These are phyloP conservation scores for Pentamera pediparva DNA, from an alignment of 53 echinoderm and acorn worm species.

Conservation along the genomic window DNA sequence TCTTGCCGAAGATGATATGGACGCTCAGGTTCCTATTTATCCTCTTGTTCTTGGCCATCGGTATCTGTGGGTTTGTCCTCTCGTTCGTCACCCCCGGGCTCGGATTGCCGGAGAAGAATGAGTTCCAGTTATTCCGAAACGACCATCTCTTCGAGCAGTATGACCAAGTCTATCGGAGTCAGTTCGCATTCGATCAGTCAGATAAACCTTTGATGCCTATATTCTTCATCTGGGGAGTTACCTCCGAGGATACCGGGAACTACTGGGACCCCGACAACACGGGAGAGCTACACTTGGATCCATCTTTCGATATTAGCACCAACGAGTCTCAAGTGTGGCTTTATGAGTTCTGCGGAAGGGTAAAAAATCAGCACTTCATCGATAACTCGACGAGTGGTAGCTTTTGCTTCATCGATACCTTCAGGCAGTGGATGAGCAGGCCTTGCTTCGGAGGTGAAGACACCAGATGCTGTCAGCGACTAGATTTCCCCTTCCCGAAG, in stretches of 20 bases:
- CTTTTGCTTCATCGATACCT: slow-evolving; percentile 58
- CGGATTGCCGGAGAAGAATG: slow-evolving; percentile 51
- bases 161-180: slow-evolving; percentile 37
- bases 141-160: slow-evolving; percentile 64
- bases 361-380: slow-evolving; percentile 60
- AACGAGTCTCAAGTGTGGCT: slow-evolving; percentile 60
- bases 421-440: slow-evolving; percentile 39
- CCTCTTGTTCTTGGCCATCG: slow-evolving; percentile 41
- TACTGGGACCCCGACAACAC: slow-evolving; percentile 68
- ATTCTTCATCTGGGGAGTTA: slow-evolving; percentile 53
- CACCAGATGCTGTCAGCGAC: slow-evolving; percentile 47
- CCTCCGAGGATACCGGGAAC: slow-evolving; percentile 60
- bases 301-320: slow-evolving; percentile 47
- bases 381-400: not conserved
- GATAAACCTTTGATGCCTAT: slow-evolving; percentile 43
- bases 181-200: slow-evolving; percentile 50
- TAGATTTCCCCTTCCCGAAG: slow-evolving; percentile 47
- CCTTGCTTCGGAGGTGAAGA: slow-evolving; percentile 31
- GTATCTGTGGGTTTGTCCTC: slow-evolving; percentile 53
- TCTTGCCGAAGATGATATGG: slow-evolving; percentile 54
- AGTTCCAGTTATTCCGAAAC: slow-evolving; percentile 67
- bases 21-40: slow-evolving; percentile 66
- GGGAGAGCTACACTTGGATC: slow-evolving; percentile 41
- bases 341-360: slow-evolving; percentile 46
- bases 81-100: slow-evolving; percentile 62